phyloP scores from a whole-genome alignment of 2,113 vertebrate species.

The Ceratotherium simum region DNA sequence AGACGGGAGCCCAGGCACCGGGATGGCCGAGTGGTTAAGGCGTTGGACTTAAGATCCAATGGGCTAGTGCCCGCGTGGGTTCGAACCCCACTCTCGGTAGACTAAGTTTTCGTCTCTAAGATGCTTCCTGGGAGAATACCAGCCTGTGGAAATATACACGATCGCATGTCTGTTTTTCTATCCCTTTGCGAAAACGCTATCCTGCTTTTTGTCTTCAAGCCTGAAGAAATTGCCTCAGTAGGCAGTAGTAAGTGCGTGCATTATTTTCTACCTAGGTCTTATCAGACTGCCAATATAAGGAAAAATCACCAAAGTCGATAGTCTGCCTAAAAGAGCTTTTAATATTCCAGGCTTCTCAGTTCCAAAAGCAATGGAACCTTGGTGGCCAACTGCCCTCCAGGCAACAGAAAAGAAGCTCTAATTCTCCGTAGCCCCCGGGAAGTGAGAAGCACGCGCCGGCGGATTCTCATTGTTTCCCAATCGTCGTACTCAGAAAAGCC shows the following conservation, averaged over 20 bases:
- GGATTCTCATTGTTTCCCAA: neutral
- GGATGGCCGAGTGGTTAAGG: constrained; percentile 79
- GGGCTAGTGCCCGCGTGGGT: constrained; percentile 69
- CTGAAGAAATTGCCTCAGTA: neutral
- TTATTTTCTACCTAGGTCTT: too few species aligned
- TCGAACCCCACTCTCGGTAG: constrained; percentile 71
- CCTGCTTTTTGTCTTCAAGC: neutral
- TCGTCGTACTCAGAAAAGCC: neutral
- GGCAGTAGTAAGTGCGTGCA: neutral
- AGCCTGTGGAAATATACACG: accelerated
- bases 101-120: accelerated
- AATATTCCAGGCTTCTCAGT: neutral
- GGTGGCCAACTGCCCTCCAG: neutral
- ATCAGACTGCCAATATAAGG: neutral
- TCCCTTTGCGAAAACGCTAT: neutral
- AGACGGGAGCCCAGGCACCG: accelerated
- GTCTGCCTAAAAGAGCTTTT: too few species aligned
- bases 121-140: accelerated
- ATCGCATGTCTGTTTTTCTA: neutral
- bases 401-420: neutral
- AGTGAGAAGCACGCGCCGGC: neutral
- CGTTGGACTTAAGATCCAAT: constrained; percentile 78
- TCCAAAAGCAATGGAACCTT: neutral
- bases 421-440: neutral
- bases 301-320: neutral